Conservation (phyloP, 92 coral and sea anemone species). For the Hydrozoanthus gracilis region DNA sequence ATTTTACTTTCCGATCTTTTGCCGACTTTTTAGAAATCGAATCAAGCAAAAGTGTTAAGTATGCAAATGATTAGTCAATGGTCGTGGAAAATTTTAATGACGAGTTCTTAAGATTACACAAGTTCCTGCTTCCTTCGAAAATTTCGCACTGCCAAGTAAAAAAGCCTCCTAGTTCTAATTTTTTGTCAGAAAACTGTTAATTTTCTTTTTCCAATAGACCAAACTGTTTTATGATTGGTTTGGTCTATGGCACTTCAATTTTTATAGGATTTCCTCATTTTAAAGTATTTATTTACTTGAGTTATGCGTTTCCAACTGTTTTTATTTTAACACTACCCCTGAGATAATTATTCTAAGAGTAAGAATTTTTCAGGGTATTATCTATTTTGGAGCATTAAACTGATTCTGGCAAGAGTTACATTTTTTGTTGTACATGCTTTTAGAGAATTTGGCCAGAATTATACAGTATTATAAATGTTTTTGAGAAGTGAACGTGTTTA, state of each 20-base stretch:
- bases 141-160: neutral
- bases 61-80: neutral
- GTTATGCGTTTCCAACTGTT: neutral
- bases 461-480: neutral
- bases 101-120: conserved; percentile 10
- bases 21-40: neutral
- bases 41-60: neutral
- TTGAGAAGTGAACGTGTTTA: neutral
- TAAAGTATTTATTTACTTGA: neutral
- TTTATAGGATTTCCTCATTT: neutral
- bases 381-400: neutral
- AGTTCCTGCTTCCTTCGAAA: conserved; percentile 11
- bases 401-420: neutral
- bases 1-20: neutral
- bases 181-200: neutral
- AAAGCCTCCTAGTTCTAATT: neutral
- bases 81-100: neutral
- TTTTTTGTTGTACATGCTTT: neutral
- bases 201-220: neutral
- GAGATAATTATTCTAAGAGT: too few relatives aligned
- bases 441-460: too few relatives aligned
- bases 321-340: too few relatives aligned
- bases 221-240: neutral
- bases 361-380: too few relatives aligned
- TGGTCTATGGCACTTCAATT: neutral